A percentile compares a stretch with the other conserved stretches of the same genome.
These are phyloP conservation scores for Cardinalis cardinalis DNA, from an alignment of 2,113 vertebrate genomes.

Conservation along the genomic window DNA sequence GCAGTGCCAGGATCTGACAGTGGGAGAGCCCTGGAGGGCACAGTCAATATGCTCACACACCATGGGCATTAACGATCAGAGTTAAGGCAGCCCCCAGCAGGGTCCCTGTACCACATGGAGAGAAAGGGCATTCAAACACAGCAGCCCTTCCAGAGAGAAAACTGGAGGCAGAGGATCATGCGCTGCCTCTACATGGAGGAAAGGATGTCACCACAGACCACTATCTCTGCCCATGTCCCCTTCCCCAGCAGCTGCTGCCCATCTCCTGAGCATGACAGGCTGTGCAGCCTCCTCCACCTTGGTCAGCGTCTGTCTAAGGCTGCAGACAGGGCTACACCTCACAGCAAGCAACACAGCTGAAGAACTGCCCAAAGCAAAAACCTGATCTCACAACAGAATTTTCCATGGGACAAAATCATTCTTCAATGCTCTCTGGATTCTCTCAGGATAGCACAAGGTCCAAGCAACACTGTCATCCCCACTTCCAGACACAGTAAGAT, in stretches of 20 bases:
- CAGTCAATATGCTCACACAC: neutral
- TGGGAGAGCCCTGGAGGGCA: neutral
- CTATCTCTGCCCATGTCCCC: accelerated
- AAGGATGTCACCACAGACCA: neutral
- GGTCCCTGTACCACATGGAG: neutral
- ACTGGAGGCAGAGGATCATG: neutral
- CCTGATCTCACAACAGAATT: neutral
- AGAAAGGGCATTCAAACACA: neutral
- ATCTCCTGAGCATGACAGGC: neutral
- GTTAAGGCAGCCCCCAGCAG: neutral
- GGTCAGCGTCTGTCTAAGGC: accelerated
- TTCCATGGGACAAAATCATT: neutral
- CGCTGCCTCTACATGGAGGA: accelerated
- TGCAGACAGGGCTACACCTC: neutral
- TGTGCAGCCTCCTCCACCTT: accelerated
- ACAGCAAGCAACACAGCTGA: neutral
- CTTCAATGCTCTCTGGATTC: neutral
- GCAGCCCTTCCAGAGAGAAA: neutral
- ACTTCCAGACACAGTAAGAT: neutral
- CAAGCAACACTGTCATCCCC: neutral
- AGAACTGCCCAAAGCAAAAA: neutral
- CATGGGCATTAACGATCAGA: accelerated
- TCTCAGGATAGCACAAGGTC: neutral
- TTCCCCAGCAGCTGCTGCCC: neutral
- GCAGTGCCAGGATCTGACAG: accelerated